These are phyloP conservation scores for Melopsittacus undulatus DNA, from an alignment of 2,797 vertebrate genomes.

Conservation along the genomic window DNA sequence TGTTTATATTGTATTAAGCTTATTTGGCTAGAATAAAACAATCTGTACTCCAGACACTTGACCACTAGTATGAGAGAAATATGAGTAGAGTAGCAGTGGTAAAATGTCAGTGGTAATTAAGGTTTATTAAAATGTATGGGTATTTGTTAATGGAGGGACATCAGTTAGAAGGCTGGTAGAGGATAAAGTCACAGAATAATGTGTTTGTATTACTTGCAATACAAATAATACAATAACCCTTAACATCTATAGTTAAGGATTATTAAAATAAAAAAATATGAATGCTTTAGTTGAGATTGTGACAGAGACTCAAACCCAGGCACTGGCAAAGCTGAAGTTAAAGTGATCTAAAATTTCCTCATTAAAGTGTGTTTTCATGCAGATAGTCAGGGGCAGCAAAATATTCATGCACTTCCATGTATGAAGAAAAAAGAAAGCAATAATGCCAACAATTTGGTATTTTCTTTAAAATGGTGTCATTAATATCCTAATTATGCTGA, in stretches of 20 bases:
- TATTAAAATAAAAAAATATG: not conserved
- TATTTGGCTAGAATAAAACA: not conserved
- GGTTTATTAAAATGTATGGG: not conserved
- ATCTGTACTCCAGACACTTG: not conserved
- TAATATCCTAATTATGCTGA: not conserved
- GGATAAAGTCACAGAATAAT: not conserved
- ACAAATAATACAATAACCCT: not conserved
- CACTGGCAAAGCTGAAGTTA: not conserved
- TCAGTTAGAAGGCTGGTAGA: not conserved
- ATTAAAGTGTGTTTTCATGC: not conserved
- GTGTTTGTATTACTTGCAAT: not conserved
- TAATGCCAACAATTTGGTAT: not conserved
- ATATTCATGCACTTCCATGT: not conserved
- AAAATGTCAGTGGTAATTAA: not conserved
- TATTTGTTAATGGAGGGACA: not conserved
- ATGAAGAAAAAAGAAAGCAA: not conserved
- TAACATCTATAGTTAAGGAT: not conserved
- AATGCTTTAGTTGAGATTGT: not conserved
- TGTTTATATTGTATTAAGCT: not conserved
- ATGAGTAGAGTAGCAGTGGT: not conserved
- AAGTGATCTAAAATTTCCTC: not conserved
- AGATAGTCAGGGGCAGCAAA: not conserved
- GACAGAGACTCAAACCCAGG: not conserved
- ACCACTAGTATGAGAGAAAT: not conserved
- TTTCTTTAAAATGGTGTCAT: not conserved